A percentile compares a stretch with the other conserved stretches of the same genome.
Evolutionary conservation across 2,797 vertebrate genomes (phyloP).

Genomic region (Erpetoichthys calabaricus): DNA sequence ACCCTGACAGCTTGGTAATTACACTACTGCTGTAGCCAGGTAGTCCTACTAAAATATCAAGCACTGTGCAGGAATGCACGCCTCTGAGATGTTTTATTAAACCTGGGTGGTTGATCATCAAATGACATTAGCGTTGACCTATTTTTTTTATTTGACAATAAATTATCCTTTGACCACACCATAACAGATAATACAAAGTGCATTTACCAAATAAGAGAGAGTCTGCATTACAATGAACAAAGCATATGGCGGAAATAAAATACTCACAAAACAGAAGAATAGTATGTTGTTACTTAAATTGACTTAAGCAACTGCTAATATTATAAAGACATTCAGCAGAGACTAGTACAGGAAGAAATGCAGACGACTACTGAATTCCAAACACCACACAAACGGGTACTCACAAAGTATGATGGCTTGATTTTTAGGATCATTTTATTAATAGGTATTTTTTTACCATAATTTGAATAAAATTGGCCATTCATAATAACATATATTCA

Average conservation of each 20-base stretch:
- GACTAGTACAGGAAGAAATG: too few species aligned
- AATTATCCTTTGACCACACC: conserved; percentile 66
- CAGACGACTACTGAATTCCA: conserved; percentile 21
- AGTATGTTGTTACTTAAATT: conserved; percentile 42
- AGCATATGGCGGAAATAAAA: conserved; percentile 41
- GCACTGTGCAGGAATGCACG: conserved; percentile 41
- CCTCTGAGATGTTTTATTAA: conserved; percentile 65
- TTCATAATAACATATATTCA: too few species aligned
- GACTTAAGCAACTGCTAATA: conserved; percentile 36
- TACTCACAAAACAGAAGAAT: conserved; percentile 23
- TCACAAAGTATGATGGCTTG: too few species aligned
- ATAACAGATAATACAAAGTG: conserved; percentile 59
- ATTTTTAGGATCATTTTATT: too few species aligned
- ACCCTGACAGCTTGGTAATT: conserved; percentile 80
- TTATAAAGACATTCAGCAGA: conserved; percentile 23
- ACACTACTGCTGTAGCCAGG: conserved; percentile 58
- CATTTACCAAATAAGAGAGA: conserved; percentile 44
- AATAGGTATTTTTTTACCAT: too few species aligned
- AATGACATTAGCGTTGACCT: conserved; percentile 66
- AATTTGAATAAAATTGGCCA: too few species aligned
- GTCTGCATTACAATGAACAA: conserved; percentile 26
- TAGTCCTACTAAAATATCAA: conserved; percentile 58
- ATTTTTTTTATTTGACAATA: conserved; percentile 77
- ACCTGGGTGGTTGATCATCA: conserved; percentile 62
- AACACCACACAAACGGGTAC: too few species aligned